Percentiles rank a stretch among this genome's conserved stretches.
Conservation (phyloP, 2,113 vertebrate genomes). For the Oreochromis niloticus region DNA sequence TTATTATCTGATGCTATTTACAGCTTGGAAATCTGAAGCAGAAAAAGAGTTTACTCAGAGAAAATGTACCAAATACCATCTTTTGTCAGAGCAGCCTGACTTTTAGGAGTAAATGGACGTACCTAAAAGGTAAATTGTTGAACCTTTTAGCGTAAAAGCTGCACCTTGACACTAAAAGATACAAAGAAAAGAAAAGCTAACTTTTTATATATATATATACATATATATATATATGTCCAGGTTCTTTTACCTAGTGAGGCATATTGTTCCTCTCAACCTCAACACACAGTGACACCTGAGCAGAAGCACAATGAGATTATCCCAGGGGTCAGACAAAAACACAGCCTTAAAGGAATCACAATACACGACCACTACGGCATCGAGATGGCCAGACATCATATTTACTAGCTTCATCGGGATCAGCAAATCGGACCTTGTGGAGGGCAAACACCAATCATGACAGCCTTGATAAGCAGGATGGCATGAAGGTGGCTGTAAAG, state of each 20-base stretch:
- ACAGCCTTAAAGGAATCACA: background rate
- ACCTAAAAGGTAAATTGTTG: background rate
- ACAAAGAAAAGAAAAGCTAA: background rate
- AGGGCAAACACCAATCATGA: constrained; percentile 42
- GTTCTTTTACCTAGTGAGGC: background rate
- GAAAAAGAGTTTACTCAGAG: background rate
- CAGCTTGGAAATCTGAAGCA: background rate
- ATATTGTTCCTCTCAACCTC: background rate
- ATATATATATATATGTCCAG: no score
- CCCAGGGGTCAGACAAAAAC: constrained; percentile 11
- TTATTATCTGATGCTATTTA: background rate
- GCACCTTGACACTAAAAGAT: background rate
- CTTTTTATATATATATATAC: background rate
- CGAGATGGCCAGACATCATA: constrained; percentile 26
- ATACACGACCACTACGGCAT: constrained; percentile 18
- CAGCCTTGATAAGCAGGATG: constrained; percentile 26
- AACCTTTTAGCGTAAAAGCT: constrained; percentile 18
- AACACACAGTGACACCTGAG: background rate
- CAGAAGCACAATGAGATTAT: background rate
- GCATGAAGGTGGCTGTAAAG: constrained; percentile 38
- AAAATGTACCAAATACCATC: background rate
- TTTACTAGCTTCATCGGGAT: constrained; percentile 49
- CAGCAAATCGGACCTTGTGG: constrained; percentile 9
- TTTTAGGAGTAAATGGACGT: background rate
- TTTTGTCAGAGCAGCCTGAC: background rate